Percentiles rank a stretch among this genome's conserved stretches.
Conservation (phyloP, 2,113 vertebrate genomes). For the Tragelaphus imberbis region DNA sequence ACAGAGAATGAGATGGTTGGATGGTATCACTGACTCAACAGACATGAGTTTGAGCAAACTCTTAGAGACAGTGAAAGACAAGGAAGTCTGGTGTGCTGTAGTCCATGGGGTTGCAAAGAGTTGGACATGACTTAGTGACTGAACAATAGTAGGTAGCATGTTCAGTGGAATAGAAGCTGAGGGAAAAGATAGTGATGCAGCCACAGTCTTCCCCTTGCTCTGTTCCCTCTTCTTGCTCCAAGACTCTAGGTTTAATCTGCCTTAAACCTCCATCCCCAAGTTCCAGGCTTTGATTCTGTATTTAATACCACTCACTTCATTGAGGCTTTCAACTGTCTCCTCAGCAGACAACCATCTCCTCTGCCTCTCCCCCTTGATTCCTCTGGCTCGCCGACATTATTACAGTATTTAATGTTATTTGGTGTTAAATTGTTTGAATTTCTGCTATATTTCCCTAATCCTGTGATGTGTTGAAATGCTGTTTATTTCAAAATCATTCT, state of each 20-base stretch:
- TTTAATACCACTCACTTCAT: background rate
- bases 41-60: background rate
- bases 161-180: background rate
- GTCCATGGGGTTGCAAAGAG: background rate
- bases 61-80: background rate
- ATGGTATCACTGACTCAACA: background rate
- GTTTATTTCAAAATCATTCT: background rate
- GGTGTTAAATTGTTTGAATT: constrained; percentile 8
- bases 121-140: background rate
- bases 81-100: background rate
- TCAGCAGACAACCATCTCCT: background rate
- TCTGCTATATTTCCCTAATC: background rate
- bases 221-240: background rate
- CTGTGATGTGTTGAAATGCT: background rate
- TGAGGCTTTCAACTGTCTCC: constrained; percentile 8
- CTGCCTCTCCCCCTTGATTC: background rate
- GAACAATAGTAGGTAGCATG: background rate
- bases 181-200: background rate
- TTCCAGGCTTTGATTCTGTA: background rate
- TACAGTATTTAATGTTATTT: background rate
- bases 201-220: background rate
- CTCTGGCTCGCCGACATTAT: background rate
- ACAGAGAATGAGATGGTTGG: background rate
- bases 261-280: background rate
- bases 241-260: background rate